Conservation (phyloP, 1,140 invertebrate species). For the Bombus huntii region DNA sequence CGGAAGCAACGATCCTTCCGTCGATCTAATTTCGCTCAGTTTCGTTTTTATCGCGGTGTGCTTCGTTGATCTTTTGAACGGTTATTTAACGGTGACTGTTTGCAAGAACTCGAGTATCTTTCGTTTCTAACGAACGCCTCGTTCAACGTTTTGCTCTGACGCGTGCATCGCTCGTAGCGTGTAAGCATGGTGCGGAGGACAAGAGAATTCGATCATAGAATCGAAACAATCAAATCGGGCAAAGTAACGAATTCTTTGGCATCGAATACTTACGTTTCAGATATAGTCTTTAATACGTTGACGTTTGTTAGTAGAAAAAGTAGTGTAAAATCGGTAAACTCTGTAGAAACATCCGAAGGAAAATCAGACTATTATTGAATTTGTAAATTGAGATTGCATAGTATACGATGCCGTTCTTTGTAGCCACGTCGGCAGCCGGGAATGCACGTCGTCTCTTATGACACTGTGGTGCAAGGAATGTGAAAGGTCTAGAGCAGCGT, state of each 20-base stretch:
- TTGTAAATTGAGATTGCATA: constrained; percentile 3
- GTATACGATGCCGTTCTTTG: neutral
- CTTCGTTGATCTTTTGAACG: neutral
- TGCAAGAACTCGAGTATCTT: neutral
- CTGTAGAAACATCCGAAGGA: too few relatives aligned
- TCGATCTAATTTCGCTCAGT: neutral
- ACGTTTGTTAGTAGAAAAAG: too few relatives aligned
- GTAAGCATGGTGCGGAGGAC: too few relatives aligned
- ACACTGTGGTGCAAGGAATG: constrained; percentile 57
- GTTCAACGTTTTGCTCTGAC: too few relatives aligned
- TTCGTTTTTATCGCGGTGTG: neutral
- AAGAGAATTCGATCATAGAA: too few relatives aligned
- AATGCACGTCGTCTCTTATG: constrained; percentile 52
- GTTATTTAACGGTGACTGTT: neutral
- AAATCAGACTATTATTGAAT: neutral
- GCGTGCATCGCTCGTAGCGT: too few relatives aligned
- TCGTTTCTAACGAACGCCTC: neutral
- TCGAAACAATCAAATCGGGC: too few relatives aligned
- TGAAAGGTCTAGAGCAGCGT: constrained; percentile 62
- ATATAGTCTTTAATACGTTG: too few relatives aligned
- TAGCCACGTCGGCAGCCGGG: constrained; percentile 19
- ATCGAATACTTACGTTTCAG: too few relatives aligned
- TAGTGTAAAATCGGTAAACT: too few relatives aligned
- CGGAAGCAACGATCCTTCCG: constrained; percentile 29
- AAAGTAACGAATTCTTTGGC: too few relatives aligned